These are phyloP conservation scores for Cinara cedri DNA, from an alignment of 2,888 invertebrate species.

Conservation along the genomic window DNA sequence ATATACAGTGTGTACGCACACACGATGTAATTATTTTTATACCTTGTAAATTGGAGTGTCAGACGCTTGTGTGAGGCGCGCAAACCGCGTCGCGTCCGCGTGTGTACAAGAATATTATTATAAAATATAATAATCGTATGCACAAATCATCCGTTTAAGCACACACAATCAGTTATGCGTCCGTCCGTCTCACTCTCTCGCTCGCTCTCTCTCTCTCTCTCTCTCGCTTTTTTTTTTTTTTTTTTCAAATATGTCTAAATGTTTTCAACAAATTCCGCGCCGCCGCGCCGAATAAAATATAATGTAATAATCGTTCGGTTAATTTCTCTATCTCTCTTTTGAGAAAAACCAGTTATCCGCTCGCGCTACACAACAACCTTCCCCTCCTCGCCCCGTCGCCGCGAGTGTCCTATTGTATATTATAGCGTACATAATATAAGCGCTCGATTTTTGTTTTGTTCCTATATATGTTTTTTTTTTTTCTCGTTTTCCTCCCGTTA, in stretches of 20 bases:
- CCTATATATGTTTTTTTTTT: too few species aligned
- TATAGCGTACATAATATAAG: too few species aligned
- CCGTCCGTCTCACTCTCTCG: neutral
- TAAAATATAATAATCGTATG: constrained; percentile 42
- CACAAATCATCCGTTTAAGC: constrained; percentile 52
- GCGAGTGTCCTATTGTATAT: too few species aligned
- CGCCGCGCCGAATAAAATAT: constrained; percentile 10
- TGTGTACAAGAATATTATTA: neutral
- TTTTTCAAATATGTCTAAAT: constrained; percentile 18
- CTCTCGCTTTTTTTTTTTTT: neutral
- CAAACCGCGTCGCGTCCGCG: constrained; percentile 31
- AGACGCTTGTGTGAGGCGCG: constrained; percentile 24
- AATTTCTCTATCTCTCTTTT: constrained; percentile 17
- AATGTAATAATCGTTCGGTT: constrained; percentile 13
- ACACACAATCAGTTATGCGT: constrained; percentile 40
- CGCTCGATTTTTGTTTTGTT: too few species aligned
- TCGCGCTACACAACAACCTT: neutral
- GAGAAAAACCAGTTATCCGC: constrained; percentile 25
- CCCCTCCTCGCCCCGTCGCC: too few species aligned
- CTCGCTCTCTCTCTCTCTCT: neutral
- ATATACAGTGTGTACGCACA: neutral
- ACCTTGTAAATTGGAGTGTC: constrained; percentile 56
- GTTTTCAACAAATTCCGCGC: constrained; percentile 21
- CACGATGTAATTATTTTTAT: constrained; percentile 53
- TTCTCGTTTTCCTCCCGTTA: neutral